A percentile compares a stretch with the other conserved stretches of the same genome.
phyloP scores from a whole-genome alignment of 1,140 invertebrate genomes.

The Drosophila orosa region DNA sequence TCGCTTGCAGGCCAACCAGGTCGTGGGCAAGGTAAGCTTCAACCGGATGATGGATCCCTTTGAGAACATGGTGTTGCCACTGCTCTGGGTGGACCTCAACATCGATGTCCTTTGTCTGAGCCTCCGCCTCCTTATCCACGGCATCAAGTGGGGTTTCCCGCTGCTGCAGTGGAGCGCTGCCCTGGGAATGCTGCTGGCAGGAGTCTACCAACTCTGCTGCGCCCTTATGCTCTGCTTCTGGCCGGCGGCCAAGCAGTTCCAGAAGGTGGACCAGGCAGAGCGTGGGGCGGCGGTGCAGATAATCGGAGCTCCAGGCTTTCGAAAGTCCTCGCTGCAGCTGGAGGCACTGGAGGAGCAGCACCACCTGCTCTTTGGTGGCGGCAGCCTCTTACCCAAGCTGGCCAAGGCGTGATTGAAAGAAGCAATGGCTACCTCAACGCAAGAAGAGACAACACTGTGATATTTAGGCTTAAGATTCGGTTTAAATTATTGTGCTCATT shows the following conservation, averaged over 20 bases:
- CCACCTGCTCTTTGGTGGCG: slow-evolving; percentile 20
- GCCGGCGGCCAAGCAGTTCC: slow-evolving; percentile 34
- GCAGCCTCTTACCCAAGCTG: slow-evolving; percentile 7
- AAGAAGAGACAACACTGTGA: slow-evolving; percentile 61
- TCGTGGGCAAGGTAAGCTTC: slow-evolving; percentile 86
- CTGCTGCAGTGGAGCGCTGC: slow-evolving; percentile 75
- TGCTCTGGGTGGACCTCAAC: slow-evolving; percentile 88
- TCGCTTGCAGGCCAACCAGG: slow-evolving; percentile 89
- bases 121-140: slow-evolving; percentile 69
- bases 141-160: slow-evolving; percentile 78
- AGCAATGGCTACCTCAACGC: slow-evolving; percentile 40
- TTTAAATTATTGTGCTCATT: slow-evolving; percentile 74
- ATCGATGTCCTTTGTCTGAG: slow-evolving; percentile 72
- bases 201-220: slow-evolving; percentile 79
- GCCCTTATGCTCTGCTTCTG: slow-evolving; percentile 79
- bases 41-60: slow-evolving; percentile 86
- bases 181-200: slow-evolving; percentile 78
- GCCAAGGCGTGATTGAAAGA: slow-evolving; percentile 17
- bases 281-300: slow-evolving; percentile 17
- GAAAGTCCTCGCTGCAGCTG: slow-evolving; percentile 33
- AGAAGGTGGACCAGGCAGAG: slow-evolving; percentile 47
- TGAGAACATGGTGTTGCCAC: slow-evolving; percentile 87
- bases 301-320: slow-evolving; percentile 12
- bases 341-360: slow-evolving; percentile 52
- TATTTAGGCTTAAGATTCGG: slow-evolving; percentile 71